Conservation (phyloP, 2,888 invertebrate genomes). For the Acronicta psi region DNA sequence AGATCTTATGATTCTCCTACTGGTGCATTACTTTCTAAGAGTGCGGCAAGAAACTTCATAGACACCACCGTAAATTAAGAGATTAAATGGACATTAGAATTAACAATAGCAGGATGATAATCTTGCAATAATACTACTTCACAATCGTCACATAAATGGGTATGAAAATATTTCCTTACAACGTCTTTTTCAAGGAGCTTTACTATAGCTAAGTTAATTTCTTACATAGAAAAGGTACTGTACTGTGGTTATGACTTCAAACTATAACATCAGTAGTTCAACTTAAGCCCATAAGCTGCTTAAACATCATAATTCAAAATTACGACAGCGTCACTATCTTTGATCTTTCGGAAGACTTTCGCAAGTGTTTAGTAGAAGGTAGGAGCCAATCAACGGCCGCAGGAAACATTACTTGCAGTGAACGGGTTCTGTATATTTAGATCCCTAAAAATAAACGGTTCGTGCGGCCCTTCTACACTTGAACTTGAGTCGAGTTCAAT, state of each 20-base stretch:
- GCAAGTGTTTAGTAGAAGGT: conserved; percentile 59
- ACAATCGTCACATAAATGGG: too few relatives aligned
- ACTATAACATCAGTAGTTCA: conserved; percentile 24
- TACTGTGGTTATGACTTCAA: conserved; percentile 20
- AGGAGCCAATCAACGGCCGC: conserved; percentile 61
- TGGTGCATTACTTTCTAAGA: too few relatives aligned
- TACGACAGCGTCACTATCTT: conserved; percentile 57
- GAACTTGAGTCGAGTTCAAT: conserved; percentile 83
- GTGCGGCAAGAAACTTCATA: too few relatives aligned
- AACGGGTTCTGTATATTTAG: conserved; percentile 77
- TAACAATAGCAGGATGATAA: too few relatives aligned
- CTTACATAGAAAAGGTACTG: conserved; percentile 16
- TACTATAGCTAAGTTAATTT: not conserved
- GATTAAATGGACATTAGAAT: too few relatives aligned
- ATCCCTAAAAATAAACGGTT: conserved; percentile 82
- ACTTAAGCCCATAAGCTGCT: conserved; percentile 36
- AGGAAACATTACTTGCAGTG: conserved; percentile 70
- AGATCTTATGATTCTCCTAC: too few relatives aligned
- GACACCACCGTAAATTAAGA: too few relatives aligned
- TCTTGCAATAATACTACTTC: too few relatives aligned
- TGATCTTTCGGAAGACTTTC: conserved; percentile 62
- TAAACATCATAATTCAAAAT: conserved; percentile 51
- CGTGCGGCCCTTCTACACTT: conserved; percentile 79
- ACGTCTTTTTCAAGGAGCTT: too few relatives aligned
- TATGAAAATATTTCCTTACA: too few relatives aligned